Conservation (phyloP, 1,140 invertebrate genomes). For the Drosophila simulans region DNA sequence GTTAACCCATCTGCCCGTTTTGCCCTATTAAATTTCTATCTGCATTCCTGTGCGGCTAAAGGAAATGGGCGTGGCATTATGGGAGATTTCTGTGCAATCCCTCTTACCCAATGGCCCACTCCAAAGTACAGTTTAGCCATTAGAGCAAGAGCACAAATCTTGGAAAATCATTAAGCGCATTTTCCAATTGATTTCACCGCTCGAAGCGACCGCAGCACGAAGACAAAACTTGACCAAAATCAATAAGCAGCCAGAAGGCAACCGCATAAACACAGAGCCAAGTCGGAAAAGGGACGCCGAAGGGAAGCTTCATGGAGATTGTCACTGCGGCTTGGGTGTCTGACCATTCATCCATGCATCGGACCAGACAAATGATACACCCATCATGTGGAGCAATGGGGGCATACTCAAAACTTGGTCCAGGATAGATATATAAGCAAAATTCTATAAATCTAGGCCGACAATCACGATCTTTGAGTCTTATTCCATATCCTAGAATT, state of each 20-base stretch:
- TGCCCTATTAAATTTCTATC: slow-evolving; percentile 5
- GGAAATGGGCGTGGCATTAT: slow-evolving; percentile 63
- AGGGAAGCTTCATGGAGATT: slow-evolving; percentile 20
- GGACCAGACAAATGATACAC: slow-evolving; percentile 30
- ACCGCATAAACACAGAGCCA: slow-evolving; percentile 43
- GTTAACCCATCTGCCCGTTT: slow-evolving; percentile 48
- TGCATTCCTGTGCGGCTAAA: slow-evolving; percentile 53
- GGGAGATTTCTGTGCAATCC: slow-evolving; percentile 52
- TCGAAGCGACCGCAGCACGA: slow-evolving; percentile 47
- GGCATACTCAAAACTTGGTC: neutral
- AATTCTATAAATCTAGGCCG: no score
- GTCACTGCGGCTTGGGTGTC: slow-evolving; percentile 54
- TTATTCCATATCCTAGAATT: no score
- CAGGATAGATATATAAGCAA: no score
- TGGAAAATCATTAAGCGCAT: slow-evolving; percentile 78
- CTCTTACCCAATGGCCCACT: slow-evolving; percentile 15
- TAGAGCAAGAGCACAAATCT: slow-evolving; percentile 53
- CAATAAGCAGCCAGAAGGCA: slow-evolving; percentile 75
- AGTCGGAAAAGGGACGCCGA: slow-evolving; percentile 11
- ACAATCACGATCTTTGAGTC: no score
- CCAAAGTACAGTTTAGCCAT: slow-evolving; percentile 63
- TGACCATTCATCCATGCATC: slow-evolving; percentile 42
- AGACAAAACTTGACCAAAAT: slow-evolving; percentile 60
- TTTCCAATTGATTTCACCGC: slow-evolving; percentile 81
- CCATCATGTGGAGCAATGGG: neutral